Conservation (phyloP, 37 sponge, comb jelly and placozoan genomes). For the Haliclona indistincta region DNA sequence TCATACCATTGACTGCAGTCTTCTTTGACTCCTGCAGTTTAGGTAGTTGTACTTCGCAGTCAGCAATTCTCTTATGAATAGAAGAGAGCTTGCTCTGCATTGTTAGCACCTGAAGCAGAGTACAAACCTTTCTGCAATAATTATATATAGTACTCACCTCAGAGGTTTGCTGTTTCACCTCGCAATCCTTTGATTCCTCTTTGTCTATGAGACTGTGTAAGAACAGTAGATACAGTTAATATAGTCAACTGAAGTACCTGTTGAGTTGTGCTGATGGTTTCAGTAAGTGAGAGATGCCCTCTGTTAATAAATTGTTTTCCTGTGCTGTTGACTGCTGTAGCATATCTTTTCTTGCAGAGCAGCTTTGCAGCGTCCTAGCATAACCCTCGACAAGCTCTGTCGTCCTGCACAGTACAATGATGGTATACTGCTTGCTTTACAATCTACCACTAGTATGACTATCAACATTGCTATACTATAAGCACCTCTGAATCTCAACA, state of each 20-base stretch:
- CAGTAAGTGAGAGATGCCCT: not conserved
- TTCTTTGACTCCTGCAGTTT: slow-evolving; percentile 65
- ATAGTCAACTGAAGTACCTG: not conserved
- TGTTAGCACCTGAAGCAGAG: slow-evolving; percentile 15
- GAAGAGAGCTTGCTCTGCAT: slow-evolving; percentile 26
- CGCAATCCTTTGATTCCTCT: not conserved
- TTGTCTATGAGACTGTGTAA: not conserved
- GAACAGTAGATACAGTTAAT: not conserved
- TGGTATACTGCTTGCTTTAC: not conserved
- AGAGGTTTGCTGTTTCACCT: slow-evolving; percentile 19
- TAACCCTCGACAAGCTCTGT: not conserved
- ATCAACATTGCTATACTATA: no score
- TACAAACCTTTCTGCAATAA: no score
- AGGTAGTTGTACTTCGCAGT: slow-evolving; percentile 23
- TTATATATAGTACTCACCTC: no score
- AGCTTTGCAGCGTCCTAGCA: no score
- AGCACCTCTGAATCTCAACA: not conserved
- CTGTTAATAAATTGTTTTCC: not conserved
- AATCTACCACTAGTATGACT: not conserved
- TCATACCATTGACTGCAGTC: slow-evolving; percentile 67
- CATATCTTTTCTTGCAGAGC: not conserved
- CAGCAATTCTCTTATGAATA: slow-evolving; percentile 19
- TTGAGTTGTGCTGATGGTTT: slow-evolving; percentile 3
- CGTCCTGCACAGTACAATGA: not conserved
- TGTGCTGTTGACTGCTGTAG: not conserved